Evolutionary conservation across 1,140 invertebrate genomes (phyloP), one percentile per base, ranked within the genome.

Genomic region (Battus philenor): DNA sequence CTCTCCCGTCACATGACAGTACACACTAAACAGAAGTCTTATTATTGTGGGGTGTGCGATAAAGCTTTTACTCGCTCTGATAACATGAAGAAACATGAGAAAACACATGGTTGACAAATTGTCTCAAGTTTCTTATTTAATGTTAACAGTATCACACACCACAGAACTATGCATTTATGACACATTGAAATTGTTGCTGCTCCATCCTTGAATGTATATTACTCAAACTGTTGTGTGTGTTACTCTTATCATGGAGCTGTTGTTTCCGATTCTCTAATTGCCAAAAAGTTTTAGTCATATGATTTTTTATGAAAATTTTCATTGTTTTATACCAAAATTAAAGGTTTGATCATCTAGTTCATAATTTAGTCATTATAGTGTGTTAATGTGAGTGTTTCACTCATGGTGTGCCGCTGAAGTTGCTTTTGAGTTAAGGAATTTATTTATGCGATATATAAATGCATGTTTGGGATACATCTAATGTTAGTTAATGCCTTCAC

Each of bases 21-120:
- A 6, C 89, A 89, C 49, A 89, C 89, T 0, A 89, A 90, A 52
- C 88, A 90, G 45, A 88, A 89, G 36, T 89, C 89, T 1, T 90
- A 88, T 36, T 86, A 85, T 10, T 90, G 90, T 65, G 83, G 87
- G 13, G 79, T 90, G 1, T 90, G 89, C 50, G 86, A 87, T 54
- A 87, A 87, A 66, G 86, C 86, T 18, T 87, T 87, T 51, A 87
- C 86, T 34, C 81, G 86, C 20, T 87, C 86, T 16, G 86, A 87
- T 44, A 87, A 87, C 50, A 87, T 87, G 86, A 87, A 87, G 52
- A 87, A 87, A 61, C 86, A 87, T 71, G 86, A 87, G 44, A 87
- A 87, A 62, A 87, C 86, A 47, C 86, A 87, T 71, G 83, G 86
- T 47, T 87, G 64, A 69, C 41, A 51, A 9, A 13, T 47, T 15